Evolutionary conservation across 1,140 invertebrate species (phyloP).

Genomic region (Pogonomyrmex barbatus): DNA sequence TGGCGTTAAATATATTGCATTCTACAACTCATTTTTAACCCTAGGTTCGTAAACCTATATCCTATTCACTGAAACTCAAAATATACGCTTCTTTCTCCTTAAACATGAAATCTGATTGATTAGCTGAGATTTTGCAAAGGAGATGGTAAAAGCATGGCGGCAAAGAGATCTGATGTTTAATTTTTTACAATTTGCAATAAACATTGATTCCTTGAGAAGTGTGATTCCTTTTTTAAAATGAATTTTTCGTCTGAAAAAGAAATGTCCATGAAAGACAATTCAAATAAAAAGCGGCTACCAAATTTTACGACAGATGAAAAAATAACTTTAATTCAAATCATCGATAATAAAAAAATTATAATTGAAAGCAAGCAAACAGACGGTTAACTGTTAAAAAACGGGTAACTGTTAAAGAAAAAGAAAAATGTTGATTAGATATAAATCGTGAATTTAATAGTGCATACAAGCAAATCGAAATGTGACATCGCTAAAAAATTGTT

Average conservation of each 20-base stretch:
- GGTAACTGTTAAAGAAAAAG: background rate
- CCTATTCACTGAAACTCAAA: background rate
- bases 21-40: background rate
- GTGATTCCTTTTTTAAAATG: too few relatives aligned
- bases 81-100: too few relatives aligned
- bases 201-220: too few relatives aligned
- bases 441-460: constrained; percentile 7
- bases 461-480: constrained; percentile 14
- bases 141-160: background rate
- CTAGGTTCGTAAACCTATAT: background rate
- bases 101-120: background rate
- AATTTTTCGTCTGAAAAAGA: background rate
- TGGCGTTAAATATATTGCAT: constrained; percentile 9
- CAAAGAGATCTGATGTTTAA: background rate
- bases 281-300: background rate
- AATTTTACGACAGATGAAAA: constrained; percentile 1
- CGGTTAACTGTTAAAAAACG: background rate
- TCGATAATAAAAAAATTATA: background rate
- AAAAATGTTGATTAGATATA: background rate
- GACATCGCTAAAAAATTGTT: background rate
- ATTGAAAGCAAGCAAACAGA: constrained; percentile 4
- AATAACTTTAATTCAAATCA: background rate
- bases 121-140: background rate
- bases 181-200: too few relatives aligned
- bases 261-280: background rate